Percentiles rank a stretch among this genome's conserved stretches.
Conservation (phyloP, 2,113 vertebrate genomes). For the Trochalopteron elliotii region DNA sequence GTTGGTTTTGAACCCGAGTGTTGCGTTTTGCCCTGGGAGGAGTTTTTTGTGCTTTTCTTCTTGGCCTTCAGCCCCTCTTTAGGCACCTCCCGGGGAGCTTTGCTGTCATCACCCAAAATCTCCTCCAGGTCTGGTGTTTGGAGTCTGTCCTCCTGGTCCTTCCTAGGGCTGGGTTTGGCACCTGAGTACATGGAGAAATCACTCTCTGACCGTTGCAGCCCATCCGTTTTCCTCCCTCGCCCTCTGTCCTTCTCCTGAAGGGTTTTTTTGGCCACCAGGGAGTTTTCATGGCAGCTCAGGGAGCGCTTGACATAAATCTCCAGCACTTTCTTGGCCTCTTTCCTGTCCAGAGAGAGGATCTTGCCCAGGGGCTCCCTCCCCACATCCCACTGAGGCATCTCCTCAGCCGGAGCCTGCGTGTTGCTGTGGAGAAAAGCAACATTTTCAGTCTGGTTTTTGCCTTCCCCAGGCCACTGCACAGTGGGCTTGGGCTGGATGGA, state of each 20-base stretch:
- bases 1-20: neutral
- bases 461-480: rapidly evolving
- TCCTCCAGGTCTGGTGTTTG: neutral
- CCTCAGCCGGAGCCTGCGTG: neutral
- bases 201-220: slow-evolving; percentile 67
- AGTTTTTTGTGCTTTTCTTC: slow-evolving; percentile 63
- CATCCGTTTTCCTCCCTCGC: neutral
- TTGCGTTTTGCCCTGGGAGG: slow-evolving; percentile 46
- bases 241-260: neutral
- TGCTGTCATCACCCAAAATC: neutral
- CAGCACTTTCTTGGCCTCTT: slow-evolving; percentile 70
- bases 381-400: neutral
- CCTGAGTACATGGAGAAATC: slow-evolving; percentile 48
- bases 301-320: slow-evolving; percentile 78
- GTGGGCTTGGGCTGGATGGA: neutral
- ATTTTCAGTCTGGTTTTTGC: neutral
- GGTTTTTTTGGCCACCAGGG: neutral
- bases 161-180: neutral
- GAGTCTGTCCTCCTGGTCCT: neutral
- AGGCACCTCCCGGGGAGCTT: neutral
- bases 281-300: slow-evolving; percentile 72
- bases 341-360: slow-evolving; percentile 64
- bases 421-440: slow-evolving; percentile 10
- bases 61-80: slow-evolving; percentile 18
- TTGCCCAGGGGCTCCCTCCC: neutral